Percentiles rank a stretch among this genome's conserved stretches.
Evolutionary conservation across 2,797 vertebrate genomes (phyloP).

Genomic region (Silurus lanzhouensis): DNA sequence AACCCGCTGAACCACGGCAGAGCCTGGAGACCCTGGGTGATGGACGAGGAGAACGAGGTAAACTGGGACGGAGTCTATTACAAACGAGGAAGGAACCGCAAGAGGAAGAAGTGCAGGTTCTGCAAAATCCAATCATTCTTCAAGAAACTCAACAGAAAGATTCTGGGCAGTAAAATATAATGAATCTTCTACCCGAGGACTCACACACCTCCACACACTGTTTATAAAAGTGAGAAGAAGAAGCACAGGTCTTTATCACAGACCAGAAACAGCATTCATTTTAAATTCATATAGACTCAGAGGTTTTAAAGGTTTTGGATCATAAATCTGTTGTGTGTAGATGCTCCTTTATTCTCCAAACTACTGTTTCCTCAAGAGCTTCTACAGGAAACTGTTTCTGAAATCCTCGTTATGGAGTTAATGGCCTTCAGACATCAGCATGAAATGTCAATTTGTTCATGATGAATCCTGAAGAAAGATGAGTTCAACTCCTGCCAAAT

Average conservation of each 20-base stretch:
- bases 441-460: not conserved
- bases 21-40: conserved; percentile 92
- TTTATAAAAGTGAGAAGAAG: not conserved
- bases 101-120: conserved; percentile 78
- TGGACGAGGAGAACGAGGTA: conserved; percentile 74
- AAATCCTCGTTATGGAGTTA: not conserved
- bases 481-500: not conserved
- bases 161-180: conserved; percentile 90
- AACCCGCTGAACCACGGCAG: conserved; percentile 82
- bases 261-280: not conserved
- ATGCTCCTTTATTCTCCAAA: not conserved
- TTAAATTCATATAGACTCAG: not conserved
- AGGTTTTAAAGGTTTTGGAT: not conserved
- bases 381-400: not conserved
- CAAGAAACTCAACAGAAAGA: conserved; percentile 85
- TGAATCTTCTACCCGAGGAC: not conserved
- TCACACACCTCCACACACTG: not conserved
- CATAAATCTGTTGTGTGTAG: not conserved
- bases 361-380: not conserved
- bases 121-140: conserved; percentile 92
- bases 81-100: conserved; percentile 69
- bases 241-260: not conserved
- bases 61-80: conserved; percentile 75
- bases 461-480: not conserved
- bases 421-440: not conserved